Evolutionary conservation across 1,140 invertebrate genomes (phyloP), one percentile per base, ranked within the genome.

Genomic region (Vollenhovia emeryi): DNA sequence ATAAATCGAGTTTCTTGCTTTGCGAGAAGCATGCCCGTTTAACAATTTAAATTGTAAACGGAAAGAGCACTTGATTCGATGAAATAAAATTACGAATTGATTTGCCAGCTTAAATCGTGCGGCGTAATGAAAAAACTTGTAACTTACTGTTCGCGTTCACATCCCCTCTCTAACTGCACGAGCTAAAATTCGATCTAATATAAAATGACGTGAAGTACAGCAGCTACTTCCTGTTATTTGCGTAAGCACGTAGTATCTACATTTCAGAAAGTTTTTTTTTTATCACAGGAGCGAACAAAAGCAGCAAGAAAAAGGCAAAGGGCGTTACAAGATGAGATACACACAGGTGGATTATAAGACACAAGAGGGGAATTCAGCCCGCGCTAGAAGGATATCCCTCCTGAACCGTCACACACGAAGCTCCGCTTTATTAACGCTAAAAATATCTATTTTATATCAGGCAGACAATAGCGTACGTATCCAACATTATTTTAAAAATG

Each of bases 341-440:
- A 43, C n/a, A 18, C 48, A 71, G 36, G 64, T 71, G 24, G 50
- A 71, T 71, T n/a, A 27, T 73, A 71, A 71, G 66, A 82, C n/a
- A 43, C 52, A n/a, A 62, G 36, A 24, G 64, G 64, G 68, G 45
- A 52, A 71, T 71, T 64, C 48, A 71, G 24, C 36, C 15, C 50
- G 24, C 27, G 24, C 27, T 27, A 45, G 78, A 68, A 24, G 55
- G 40, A 73, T 73, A 82, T 82, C 33, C 36, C 24, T 71, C n/a
- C 18, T 66, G 43, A 78, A 68, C n/a, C 48, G 30, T 36, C 24
- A 21, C 27, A 30, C n/a, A 71, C 27, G 30, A 73, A 71, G 66
- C 50, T 73, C 24, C 18, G 33, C 78, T 57, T 27, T 36, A 71
- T 69, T 80, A 82, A 57, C 52, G 78, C 78, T 82, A 82, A 82